Conservation (phyloP, 2,888 invertebrate species). For the Polydrusus pterygomalis region DNA sequence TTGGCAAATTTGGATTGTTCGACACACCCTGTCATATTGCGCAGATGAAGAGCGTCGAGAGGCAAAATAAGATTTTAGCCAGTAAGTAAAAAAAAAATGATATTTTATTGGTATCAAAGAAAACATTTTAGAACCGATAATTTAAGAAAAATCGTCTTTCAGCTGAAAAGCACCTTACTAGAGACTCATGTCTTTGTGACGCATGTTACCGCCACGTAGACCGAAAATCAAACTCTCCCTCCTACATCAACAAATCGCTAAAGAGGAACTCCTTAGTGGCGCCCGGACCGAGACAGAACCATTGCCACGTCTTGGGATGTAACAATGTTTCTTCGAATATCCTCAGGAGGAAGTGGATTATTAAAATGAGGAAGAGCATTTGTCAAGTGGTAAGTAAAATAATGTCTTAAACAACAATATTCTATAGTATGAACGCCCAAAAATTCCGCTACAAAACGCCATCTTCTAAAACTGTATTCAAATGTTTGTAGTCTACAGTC, state of each 20-base stretch:
- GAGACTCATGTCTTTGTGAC: conserved; percentile 90
- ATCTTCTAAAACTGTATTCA: too few relatives aligned
- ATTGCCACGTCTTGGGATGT: conserved; percentile 82
- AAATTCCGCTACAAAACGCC: too few relatives aligned
- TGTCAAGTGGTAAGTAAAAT: conserved; percentile 75
- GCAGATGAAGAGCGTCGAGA: conserved; percentile 86
- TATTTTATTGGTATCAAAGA: not conserved
- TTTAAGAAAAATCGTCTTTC: conserved; percentile 53
- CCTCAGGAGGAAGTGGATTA: conserved; percentile 82
- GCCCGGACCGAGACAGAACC: conserved; percentile 69
- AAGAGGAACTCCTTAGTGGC: conserved; percentile 68
- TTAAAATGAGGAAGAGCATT: conserved; percentile 81
- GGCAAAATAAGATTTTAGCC: conserved; percentile 86
- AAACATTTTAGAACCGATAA: too few relatives aligned
- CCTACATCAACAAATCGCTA: conserved; percentile 76
- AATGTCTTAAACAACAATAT: not conserved
- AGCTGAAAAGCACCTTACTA: conserved; percentile 88
- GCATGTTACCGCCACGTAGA: conserved; percentile 92
- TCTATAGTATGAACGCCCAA: too few relatives aligned
- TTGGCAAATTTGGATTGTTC: conserved; percentile 89
- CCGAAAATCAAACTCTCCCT: conserved; percentile 84
- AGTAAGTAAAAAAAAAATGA: too few relatives aligned
- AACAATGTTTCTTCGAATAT: conserved; percentile 77
- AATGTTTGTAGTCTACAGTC: too few relatives aligned
- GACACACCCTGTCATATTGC: conserved; percentile 92